Conservation (phyloP, 2,888 invertebrate species). For the Taenaris catops region DNA sequence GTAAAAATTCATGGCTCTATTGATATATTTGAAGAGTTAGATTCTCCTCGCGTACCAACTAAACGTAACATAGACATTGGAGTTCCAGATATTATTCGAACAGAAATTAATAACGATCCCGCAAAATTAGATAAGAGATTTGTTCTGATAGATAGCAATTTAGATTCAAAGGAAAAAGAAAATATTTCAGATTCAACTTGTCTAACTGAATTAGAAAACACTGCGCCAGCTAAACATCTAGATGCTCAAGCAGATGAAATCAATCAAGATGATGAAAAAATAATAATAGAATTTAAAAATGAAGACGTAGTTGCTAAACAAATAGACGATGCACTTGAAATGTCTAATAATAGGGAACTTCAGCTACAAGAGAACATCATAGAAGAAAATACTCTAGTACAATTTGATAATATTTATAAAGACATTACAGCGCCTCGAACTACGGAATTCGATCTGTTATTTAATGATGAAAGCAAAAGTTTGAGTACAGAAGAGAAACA, state of each 20-base stretch:
- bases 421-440: slow-evolving; percentile 47
- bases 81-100: no score
- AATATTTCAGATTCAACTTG: no score
- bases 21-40: slow-evolving; percentile 48
- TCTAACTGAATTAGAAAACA: no score
- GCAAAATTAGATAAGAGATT: no score
- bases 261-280: neutral
- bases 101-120: no score
- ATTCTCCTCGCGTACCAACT: slow-evolving; percentile 27
- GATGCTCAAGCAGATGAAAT: neutral
- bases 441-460: slow-evolving; percentile 57
- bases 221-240: slow-evolving; percentile 1
- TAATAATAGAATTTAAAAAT: no score
- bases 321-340: neutral
- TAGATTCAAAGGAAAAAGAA: no score
- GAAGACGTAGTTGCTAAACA: neutral
- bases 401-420: slow-evolving; percentile 62
- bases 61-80: no score
- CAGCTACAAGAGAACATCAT: slow-evolving; percentile 17
- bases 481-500: slow-evolving; percentile 14
- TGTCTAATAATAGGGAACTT: slow-evolving; percentile 2
- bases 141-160: no score
- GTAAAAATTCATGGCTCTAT: slow-evolving; percentile 46
- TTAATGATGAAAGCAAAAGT: slow-evolving; percentile 33
- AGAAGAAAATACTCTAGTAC: slow-evolving; percentile 48